Evolutionary conservation across 2,113 vertebrate genomes (phyloP), one percentile per base, ranked within the genome.

Genomic region (Cebus imitator): DNA sequence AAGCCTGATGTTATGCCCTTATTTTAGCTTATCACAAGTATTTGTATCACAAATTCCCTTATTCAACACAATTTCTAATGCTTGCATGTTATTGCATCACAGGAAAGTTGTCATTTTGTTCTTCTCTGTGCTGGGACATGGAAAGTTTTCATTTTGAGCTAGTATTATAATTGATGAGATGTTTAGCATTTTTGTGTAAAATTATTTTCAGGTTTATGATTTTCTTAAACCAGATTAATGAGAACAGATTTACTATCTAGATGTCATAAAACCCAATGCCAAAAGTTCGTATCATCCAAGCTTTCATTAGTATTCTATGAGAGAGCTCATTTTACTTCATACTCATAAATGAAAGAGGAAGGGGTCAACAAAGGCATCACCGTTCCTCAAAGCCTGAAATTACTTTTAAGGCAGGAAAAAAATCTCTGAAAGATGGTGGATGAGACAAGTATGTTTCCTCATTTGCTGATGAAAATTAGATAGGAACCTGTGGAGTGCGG

Each of bases 161-260:
- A 48, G 72, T 91, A 68, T 68, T 82, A 76, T 58, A 86, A 81
- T 61, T 72, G n/a, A 86, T 78, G 37, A 3, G 11, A 6, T 80
- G 18, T 48, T 85, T 94, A 87, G n/a, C 17, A 75, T 85, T 85
- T 88, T 91, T 73, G 35, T 73, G 27, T 79, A 75, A 90, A 91
- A 81, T 66, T 50, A 32, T 13, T 89, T 92, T 81, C 18, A 61
- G 40, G 57, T 80, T 50, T 96, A 76, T 76, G 30, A 37, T 86
- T 75, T 58, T 86, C 64, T 80, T 70, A 89, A 94, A 30, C 21
- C 10, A 58, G 40, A 73, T 23, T 76, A 32, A 78, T 8, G 52
- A 57, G 30, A 76, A 70, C 27, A 90, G 37, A 92, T 76, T 87
- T 88, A 61, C 23, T 85, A 1, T 86, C 61, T 82, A 86, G 40